Base-by-base conservation (phyloP, 2,888 invertebrate genomes). In the Punctoribates punctum region DNA sequence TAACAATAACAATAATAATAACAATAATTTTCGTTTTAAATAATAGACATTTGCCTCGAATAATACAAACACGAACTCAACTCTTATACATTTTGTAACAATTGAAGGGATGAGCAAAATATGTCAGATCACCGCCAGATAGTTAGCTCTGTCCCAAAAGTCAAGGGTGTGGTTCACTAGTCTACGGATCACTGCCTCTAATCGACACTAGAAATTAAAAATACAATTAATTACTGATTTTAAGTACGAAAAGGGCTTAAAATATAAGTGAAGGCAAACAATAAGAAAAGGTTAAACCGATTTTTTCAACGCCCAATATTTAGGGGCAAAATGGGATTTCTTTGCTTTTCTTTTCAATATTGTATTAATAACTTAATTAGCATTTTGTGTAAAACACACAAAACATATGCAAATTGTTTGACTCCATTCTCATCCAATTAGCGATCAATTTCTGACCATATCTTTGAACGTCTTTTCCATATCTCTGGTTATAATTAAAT, bases 1-100 rank as follows among this genome's bases (percentile, higher is more conserved):
- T 65, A 65, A 65, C 23, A 25, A 62, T 62, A 34, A 27, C 34
- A 23, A 62, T 62, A 62, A 65, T 65, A 65, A 65, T 65, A 65
- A 65, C 20, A 65, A 65, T 65, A 65, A 29, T 13, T 65, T 34
- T 34, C 9, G 38, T 17, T 65, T 27, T 65, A 65, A 34, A 65
- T 65, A 65, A 65, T 65, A 65, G 65, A 65, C 65, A 34, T 29
- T 65, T 29, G 65, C 9, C 34, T n/a, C n/a, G 65, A 57, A 3
- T 23, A 57, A 15, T n/a, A 1, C 6, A 57, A 57, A 57, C 57
- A 54, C 23, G 20, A 8, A 23, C 23, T 25, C 6, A 11, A 1
- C 1, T 57, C 25, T 57, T 23, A 1, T 25, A 23, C 8, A 8
- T 57, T 25, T 6, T 17, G 25, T 57, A 8, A 57, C 48, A 48